Evolutionary conservation across 2,888 invertebrate genomes (phyloP).

Genomic region (Cataglyphis cursor): DNA sequence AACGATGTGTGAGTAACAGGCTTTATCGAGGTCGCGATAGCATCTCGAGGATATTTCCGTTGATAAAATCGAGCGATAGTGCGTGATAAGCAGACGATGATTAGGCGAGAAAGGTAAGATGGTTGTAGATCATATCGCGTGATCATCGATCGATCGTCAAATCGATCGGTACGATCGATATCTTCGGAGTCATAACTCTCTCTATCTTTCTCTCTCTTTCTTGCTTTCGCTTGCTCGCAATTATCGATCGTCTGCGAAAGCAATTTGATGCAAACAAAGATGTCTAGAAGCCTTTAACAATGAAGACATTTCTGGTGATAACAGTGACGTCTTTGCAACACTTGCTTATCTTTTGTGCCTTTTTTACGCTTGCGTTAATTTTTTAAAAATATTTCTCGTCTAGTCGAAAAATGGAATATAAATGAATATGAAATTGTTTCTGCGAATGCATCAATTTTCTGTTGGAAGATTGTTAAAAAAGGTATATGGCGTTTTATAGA

Average conservation of each 20-base stretch:
- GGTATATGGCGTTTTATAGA: neutral
- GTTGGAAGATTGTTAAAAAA: neutral
- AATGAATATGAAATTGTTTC: neutral
- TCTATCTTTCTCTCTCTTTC: constrained; percentile 46
- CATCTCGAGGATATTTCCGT: constrained; percentile 62
- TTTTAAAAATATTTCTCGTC: neutral
- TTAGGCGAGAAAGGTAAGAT: constrained; percentile 55
- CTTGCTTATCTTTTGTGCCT: neutral
- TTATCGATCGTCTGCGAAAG: constrained; percentile 38
- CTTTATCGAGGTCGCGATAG: constrained; percentile 9
- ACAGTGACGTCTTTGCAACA: neutral
- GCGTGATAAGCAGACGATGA: constrained; percentile 66
- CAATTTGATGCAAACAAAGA: constrained; percentile 4
- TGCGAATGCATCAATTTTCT: neutral
- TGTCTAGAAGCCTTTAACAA: constrained; percentile 7
- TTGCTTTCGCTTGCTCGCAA: neutral
- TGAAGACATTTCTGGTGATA: neutral
- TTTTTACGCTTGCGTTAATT: neutral
- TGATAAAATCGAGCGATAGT: constrained; percentile 59
- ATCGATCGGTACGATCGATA: constrained; percentile 64
- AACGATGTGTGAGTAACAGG: constrained; percentile 18
- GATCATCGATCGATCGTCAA: constrained; percentile 69
- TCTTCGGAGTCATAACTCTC: constrained; percentile 60
- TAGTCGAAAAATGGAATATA: neutral
- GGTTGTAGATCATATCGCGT: constrained; percentile 57